phyloP scores from a whole-genome alignment of 2,888 invertebrate genomes.

The Neoascia interrupta region DNA sequence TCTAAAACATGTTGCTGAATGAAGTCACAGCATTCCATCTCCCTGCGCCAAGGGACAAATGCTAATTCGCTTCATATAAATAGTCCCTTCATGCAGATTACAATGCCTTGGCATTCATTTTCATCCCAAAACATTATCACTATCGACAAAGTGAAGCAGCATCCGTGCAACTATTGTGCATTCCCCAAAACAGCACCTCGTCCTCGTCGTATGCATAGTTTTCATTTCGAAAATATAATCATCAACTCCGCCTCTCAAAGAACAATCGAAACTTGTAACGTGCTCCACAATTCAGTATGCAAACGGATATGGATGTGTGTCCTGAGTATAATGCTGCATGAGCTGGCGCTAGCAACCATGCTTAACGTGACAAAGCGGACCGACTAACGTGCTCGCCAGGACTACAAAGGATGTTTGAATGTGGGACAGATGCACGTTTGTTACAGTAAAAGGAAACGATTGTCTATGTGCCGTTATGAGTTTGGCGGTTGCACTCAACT shows the following conservation, averaged over 20 bases:
- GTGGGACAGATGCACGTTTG: constrained; percentile 53
- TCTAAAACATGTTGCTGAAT: too few relatives aligned
- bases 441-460: constrained; percentile 32
- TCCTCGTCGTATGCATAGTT: constrained; percentile 8
- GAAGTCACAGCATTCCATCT: too few relatives aligned
- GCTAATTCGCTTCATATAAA: constrained; percentile 5
- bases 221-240: constrained; percentile 37
- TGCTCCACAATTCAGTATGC: constrained; percentile 52
- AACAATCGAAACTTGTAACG: constrained; percentile 56
- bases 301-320: constrained; percentile 60
- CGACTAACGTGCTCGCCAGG: too few relatives aligned
- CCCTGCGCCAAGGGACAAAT: constrained; percentile 19
- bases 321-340: constrained; percentile 30
- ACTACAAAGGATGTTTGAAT: constrained; percentile 19
- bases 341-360: constrained; percentile 30
- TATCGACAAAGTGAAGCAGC: neutral
- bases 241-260: constrained; percentile 15
- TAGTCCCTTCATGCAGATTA: constrained; percentile 12
- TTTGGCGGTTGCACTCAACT: neutral
- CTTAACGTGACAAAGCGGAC: constrained; percentile 25
- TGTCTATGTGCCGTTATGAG: constrained; percentile 14
- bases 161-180: constrained; percentile 35
- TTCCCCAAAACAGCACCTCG: constrained; percentile 32
- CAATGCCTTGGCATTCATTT: constrained; percentile 29
- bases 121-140: constrained; percentile 5